These are phyloP conservation scores for Lycocorax pyrrhopterus DNA, from an alignment of 2,113 vertebrate species.

Conservation along the genomic window DNA sequence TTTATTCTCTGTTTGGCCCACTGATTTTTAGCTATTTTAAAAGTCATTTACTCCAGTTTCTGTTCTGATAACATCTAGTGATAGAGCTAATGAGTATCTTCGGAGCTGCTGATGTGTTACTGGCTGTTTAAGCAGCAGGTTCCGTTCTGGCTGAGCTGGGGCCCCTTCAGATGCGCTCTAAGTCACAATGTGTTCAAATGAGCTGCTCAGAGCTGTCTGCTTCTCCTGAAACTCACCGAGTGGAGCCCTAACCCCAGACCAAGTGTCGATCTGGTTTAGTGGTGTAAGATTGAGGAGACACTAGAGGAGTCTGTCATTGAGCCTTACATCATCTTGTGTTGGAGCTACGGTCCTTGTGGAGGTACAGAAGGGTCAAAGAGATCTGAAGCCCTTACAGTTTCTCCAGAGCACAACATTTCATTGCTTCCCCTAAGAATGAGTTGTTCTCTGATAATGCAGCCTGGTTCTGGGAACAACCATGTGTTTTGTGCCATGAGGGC, in stretches of 20 bases:
- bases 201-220: not conserved
- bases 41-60: not conserved
- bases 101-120: not conserved
- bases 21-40: not conserved
- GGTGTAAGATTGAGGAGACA: not conserved
- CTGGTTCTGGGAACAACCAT: not conserved
- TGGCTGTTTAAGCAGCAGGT: not conserved
- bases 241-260: not conserved
- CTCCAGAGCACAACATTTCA: not conserved
- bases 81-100: not conserved
- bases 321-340: not conserved
- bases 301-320: not conserved
- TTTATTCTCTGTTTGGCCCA: not conserved
- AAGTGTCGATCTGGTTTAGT: not conserved
- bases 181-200: not conserved
- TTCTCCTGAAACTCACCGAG: not conserved
- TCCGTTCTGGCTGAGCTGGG: not conserved
- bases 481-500: not conserved
- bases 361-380: not conserved
- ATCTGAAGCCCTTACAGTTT: not conserved
- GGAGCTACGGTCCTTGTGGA: not conserved
- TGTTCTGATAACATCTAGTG: not conserved
- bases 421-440: not conserved
- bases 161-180: not conserved
- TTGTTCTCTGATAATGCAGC: fast-evolving